Evolutionary conservation across 2,797 vertebrate genomes (phyloP).

Genomic region (Naso thynnoides): DNA sequence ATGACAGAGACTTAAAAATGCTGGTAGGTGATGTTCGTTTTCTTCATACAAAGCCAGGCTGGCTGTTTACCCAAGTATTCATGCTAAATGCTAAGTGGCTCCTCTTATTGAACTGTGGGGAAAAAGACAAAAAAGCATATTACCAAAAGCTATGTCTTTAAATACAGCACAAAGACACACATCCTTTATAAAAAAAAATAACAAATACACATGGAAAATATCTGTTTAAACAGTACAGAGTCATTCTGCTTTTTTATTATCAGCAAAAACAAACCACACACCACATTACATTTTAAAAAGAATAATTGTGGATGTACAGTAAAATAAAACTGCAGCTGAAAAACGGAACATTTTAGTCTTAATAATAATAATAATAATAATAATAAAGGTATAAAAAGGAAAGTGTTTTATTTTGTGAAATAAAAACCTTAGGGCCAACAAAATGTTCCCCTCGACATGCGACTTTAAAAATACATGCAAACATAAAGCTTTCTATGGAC

Average conservation of each 20-base stretch:
- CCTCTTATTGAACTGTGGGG: background rate
- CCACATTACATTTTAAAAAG: constrained; percentile 81
- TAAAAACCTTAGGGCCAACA: constrained; percentile 74
- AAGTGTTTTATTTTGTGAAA: constrained; percentile 72
- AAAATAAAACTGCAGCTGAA: constrained; percentile 69
- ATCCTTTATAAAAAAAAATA: background rate
- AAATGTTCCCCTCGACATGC: constrained; percentile 79
- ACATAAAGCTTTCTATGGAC: constrained; percentile 80
- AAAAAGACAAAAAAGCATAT: background rate
- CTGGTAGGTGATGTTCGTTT: background rate
- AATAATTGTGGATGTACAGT: constrained; percentile 78
- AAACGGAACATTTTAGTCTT: constrained; percentile 61
- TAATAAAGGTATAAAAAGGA: constrained; percentile 79
- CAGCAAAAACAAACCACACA: constrained; percentile 81
- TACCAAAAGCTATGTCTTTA: background rate
- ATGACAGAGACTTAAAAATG: background rate
- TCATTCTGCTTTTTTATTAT: constrained; percentile 81
- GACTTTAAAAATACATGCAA: constrained; percentile 84
- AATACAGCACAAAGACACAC: background rate
- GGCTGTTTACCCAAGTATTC: background rate
- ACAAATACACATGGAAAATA: constrained; percentile 16
- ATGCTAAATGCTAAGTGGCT: background rate
- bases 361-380: constrained; percentile 53
- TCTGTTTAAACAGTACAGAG: constrained; percentile 73
- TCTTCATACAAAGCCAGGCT: background rate